These are phyloP conservation scores for Anas georgica DNA, from an alignment of 2,797 vertebrate genomes.

Conservation along the genomic window DNA sequence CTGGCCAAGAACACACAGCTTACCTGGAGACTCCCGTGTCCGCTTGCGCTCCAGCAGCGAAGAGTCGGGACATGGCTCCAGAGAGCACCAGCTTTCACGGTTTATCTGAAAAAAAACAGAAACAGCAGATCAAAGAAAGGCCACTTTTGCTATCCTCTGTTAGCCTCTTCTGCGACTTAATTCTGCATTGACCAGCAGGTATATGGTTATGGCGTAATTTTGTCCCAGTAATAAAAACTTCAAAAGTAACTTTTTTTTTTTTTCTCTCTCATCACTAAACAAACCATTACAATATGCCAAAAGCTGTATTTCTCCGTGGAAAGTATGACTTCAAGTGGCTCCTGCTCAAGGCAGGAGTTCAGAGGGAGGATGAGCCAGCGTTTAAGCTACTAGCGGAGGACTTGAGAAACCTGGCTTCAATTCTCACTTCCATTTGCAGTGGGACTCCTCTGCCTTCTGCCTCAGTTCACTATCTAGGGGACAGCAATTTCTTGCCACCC, in stretches of 20 bases:
- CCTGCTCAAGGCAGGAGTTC: not conserved
- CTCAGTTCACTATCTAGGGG: not conserved
- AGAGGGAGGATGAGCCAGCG: constrained; percentile 4
- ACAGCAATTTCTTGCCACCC: not conserved
- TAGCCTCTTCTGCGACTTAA: not conserved
- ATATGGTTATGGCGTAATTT: not conserved
- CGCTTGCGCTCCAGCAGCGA: constrained; percentile 69
- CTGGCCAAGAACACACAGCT: not conserved
- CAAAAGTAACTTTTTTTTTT: not conserved
- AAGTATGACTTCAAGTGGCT: constrained; percentile 26
- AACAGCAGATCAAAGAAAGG: not conserved
- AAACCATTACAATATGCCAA: not conserved
- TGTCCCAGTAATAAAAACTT: not conserved
- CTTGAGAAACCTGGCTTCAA: not conserved
- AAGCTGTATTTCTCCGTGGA: not conserved
- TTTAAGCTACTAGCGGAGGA: not conserved
- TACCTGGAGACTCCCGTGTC: constrained; percentile 67
- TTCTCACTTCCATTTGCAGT: not conserved
- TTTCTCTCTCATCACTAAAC: not conserved
- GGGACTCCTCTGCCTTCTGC: not conserved
- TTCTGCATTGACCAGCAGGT: not conserved
- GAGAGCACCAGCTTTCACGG: constrained; percentile 82
- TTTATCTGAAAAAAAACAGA: constrained; percentile 86
- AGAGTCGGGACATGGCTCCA: constrained; percentile 73
- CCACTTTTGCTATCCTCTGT: accelerated